Evolutionary conservation across 2,888 invertebrate genomes (phyloP), one percentile per base, ranked within the genome.

Genomic region (Acronicta psi): DNA sequence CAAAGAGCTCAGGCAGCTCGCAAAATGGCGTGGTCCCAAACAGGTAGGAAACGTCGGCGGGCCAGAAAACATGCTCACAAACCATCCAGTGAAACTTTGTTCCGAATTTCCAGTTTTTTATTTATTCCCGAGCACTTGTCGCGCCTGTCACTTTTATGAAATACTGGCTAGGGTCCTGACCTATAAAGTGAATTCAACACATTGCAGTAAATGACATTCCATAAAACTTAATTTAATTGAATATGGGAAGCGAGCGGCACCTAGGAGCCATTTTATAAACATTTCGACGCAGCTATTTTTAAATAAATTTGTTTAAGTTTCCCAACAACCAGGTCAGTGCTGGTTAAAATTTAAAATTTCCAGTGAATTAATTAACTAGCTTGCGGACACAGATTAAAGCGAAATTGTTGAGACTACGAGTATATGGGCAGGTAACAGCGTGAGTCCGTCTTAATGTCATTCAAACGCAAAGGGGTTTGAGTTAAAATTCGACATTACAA

Each of bases 331-430:
- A 23, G 5, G 9, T 25, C 7, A 29, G 31, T 36, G 49, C 43
- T 42, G 42, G 45, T 50, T 45, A 34, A 53, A 58, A 59, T 45
- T 41, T 31, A 70, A 53, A 52, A 36, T 53, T 50, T 29, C 45
- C 46, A 46, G 50, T 50, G 38, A 46, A 49, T 58, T 64, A 69
- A 63, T 67, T 49, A 46, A 64, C 49, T 58, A 67, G 65, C 58
- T 53, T 53, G 31, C 25, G 53, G 45, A 67, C 50, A 59, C 36
- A 64, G 45, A 70, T 55, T 66, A 64, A 43, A 59, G 51, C 59
- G 46, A 36, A 20, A 57, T 51, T 41, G 51, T 70, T 52, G 16
- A 54, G 53, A 41, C 47, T 17, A 54, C n/a, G n/a, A n/a, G n/a
- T n/a, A n/a, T n/a, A n/a, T n/a, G n/a, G 16, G 34, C 5, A 47